Conservation (phyloP, 2,888 invertebrate species). For the Bombylius major region DNA sequence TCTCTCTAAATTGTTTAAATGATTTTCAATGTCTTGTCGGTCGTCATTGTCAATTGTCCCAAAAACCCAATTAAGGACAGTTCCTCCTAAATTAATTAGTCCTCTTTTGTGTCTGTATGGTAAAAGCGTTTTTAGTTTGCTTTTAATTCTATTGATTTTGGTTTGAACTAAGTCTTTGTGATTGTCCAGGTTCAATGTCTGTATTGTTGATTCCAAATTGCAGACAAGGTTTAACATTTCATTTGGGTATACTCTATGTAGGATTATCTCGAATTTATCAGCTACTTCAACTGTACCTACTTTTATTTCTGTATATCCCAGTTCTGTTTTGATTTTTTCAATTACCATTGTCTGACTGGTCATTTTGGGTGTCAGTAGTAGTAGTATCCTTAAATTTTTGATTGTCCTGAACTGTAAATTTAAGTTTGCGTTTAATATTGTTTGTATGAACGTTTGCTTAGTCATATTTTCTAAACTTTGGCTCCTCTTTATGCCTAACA, state of each 20-base stretch:
- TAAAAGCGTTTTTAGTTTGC: constrained; percentile 2
- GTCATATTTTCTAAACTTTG: background rate
- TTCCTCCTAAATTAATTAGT: constrained; percentile 9
- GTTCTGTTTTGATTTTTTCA: too few species aligned
- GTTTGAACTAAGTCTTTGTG: background rate
- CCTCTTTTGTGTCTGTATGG: constrained; percentile 9
- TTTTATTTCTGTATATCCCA: constrained; percentile 1
- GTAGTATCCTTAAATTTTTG: too few species aligned
- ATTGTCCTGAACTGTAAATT: too few species aligned
- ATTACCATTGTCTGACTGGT: too few species aligned
- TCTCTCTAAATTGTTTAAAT: constrained; percentile 7
- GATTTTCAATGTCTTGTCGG: constrained; percentile 11
- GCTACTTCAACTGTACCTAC: background rate
- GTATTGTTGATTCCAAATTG: background rate
- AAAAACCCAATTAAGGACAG: constrained; percentile 9
- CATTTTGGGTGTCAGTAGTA: too few species aligned
- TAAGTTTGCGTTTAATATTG: too few species aligned
- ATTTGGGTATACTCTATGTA: constrained; percentile 11
- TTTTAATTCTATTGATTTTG: background rate
- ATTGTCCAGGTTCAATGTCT: background rate
- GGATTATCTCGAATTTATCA: background rate
- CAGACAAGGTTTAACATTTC: constrained; percentile 9
- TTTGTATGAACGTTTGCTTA: background rate
- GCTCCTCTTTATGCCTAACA: background rate
- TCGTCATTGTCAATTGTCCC: constrained; percentile 13